Base-by-base conservation (phyloP, 2,797 vertebrate genomes). In the Tympanoctomys barrerae region DNA sequence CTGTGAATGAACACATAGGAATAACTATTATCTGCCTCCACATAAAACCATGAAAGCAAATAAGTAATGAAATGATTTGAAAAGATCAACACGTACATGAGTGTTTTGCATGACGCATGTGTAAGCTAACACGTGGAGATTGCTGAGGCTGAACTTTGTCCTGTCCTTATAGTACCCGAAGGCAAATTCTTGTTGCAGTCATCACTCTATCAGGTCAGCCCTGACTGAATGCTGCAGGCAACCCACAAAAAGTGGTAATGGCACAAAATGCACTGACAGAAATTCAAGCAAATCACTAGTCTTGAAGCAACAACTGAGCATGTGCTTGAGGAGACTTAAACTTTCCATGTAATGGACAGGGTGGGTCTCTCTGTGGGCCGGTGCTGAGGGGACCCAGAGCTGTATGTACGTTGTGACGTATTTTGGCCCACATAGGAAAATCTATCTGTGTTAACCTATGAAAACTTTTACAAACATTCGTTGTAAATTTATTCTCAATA, bases 221-320 rank as follows among this genome's bases (percentile, higher is more conserved):
- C 97, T 98, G 97, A 98, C 61, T 66, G 96, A 88, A 95, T 14
- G 36, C 36, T 97, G 94, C 79, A 28, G 71, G 95, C 42, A 46
- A 89, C 84, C 77, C 97, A 89, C n/a, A 94, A 98, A 93, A 96
- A 97, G 83, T 93, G 80, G 97, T 7, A 97, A 96, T 92, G 12
- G 26, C 66, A 89, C 88, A 94, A 49, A 98, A 98, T 98, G 98
- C 98, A 98, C 98, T 99, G 98, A 98, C 97, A 98, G 98, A 98
- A 98, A 97, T 64, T 52, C 87, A 12, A 80, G 68, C 91, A 87
- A 90, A 66, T 82, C 54, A 89, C 10, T 87, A 88, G 90, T 46
- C 11, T 92, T 73, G 24, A 11, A 73, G 33, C 28, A 94, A 87
- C 31, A 68, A 73, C 7, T 82, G 77, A 82, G 28, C 33, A 9